Base-by-base conservation (phyloP, 2,797 vertebrate genomes). In the Pseudopleuronectes americanus region DNA sequence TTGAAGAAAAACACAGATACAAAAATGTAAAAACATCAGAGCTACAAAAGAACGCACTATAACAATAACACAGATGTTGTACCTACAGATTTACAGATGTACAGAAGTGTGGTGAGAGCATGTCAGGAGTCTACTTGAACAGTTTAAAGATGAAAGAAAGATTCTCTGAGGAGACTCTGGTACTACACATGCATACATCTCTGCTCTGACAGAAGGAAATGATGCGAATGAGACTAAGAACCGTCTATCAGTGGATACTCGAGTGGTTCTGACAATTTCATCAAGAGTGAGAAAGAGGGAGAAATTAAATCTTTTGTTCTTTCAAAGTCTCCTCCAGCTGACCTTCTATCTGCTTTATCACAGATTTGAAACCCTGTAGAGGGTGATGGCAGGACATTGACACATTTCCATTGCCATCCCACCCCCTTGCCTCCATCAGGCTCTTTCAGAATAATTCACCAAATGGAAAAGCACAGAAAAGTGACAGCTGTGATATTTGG, bases 401-500 rank as follows among this genome's bases (percentile, higher is more conserved):
- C 64, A 19, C 68, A 79, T 85, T 64, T 81, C 66, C 63, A 71
- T 85, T 79, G 77, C 67, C 57, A 47, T 79, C 71, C 74, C 72
- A 33, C 61, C 64, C 10, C 68, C 79, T 76, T 80, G 68, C 80
- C 79, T 87, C 76, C 51, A 64, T 77, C 71, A 72, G 71, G 71
- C 84, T 74, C 75, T 83, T 43, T 81, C 56, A 21, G 63, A 68
- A 79, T 84, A 78, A 85, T 91, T 88, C 22, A 41, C 65, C 85
- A 87, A 89, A 84, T 72, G 79, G 57, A 79, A 43, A 78, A 76
- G 77, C 64, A 74, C 80, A 87, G 84, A 86, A 78, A 89, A 88
- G 81, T 86, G 84, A 89, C 91, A 91, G 87, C 84, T 91, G 90
- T 74, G 85, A 79, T 86, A 68, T 73, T 89, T 89, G 86, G 89